A percentile compares a stretch with the other conserved stretches of the same genome.
These are phyloP conservation scores for Lepus timidus DNA, from an alignment of 2,113 vertebrate species.

Conservation along the genomic window DNA sequence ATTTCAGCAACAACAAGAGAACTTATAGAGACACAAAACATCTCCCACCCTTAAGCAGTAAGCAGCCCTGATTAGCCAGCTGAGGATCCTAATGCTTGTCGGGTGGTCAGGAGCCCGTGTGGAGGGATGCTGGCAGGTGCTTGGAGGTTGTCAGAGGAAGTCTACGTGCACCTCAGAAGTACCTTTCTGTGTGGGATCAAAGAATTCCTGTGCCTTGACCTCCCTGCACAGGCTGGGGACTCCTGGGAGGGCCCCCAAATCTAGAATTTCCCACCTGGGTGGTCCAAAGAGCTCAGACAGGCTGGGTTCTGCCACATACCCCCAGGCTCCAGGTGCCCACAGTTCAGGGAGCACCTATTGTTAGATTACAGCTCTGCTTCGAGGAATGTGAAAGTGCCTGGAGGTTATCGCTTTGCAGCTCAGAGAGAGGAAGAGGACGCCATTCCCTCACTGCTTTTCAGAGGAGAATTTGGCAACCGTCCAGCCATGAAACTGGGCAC, in stretches of 20 bases:
- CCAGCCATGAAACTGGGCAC: conserved; percentile 29
- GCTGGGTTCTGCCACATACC: background rate
- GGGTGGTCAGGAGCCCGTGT: background rate
- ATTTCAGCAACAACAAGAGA: background rate
- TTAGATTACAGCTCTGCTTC: conserved; percentile 58
- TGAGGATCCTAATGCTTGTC: background rate
- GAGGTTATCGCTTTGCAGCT: conserved; percentile 63
- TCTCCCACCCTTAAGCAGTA: background rate
- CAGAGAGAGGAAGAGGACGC: conserved; percentile 45
- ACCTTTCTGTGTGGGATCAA: conserved; percentile 59
- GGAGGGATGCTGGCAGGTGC: background rate
- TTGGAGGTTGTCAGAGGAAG: background rate
- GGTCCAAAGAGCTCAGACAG: conserved; percentile 52
- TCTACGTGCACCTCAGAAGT: background rate
- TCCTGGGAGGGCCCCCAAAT: background rate
- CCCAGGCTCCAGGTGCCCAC: background rate
- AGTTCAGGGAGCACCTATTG: conserved; percentile 1
- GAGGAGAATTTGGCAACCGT: conserved; percentile 17
- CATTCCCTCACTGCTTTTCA: background rate
- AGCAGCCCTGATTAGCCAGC: background rate
- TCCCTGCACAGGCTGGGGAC: background rate
- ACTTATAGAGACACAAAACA: background rate
- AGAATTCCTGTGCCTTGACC: background rate
- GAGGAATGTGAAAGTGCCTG: conserved; percentile 71
- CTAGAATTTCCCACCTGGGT: conserved; percentile 50